phyloP scores from a whole-genome alignment of 2,113 vertebrate species.

The Passer montanus region DNA sequence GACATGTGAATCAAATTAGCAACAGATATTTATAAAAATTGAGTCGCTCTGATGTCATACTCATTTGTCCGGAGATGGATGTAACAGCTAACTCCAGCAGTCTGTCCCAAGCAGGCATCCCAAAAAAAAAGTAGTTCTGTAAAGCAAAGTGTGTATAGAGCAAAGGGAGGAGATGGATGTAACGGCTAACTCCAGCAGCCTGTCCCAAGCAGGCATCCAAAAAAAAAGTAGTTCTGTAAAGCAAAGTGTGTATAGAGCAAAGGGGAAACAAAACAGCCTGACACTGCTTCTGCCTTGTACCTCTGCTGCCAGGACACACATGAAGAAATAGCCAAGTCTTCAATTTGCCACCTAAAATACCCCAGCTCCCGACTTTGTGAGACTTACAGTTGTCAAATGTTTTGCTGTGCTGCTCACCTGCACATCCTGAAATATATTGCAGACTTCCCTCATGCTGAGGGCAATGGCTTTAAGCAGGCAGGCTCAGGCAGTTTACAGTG shows the following conservation, averaged over 20 bases:
- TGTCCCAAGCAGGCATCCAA: background rate
- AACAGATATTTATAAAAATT: background rate
- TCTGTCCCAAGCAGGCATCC: background rate
- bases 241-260: background rate
- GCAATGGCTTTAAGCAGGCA: background rate
- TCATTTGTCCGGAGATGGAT: background rate
- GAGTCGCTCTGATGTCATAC: background rate
- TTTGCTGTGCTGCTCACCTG: background rate
- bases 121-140: background rate
- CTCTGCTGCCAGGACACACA: background rate
- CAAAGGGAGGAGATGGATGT: background rate
- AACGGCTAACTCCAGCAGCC: background rate
- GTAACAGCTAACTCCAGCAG: background rate
- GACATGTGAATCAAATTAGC: background rate
- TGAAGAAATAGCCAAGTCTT: background rate
- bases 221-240: too few relatives aligned
- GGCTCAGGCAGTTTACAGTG: background rate
- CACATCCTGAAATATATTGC: background rate
- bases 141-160: background rate
- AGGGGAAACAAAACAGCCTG: background rate
- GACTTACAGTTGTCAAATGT: background rate
- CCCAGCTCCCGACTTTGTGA: background rate
- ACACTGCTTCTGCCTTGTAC: background rate
- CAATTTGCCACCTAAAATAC: background rate
- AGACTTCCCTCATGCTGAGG: background rate